Evolutionary conservation across 2,888 invertebrate species (phyloP).

Genomic region (Caenorhabditis macrosperma): DNA sequence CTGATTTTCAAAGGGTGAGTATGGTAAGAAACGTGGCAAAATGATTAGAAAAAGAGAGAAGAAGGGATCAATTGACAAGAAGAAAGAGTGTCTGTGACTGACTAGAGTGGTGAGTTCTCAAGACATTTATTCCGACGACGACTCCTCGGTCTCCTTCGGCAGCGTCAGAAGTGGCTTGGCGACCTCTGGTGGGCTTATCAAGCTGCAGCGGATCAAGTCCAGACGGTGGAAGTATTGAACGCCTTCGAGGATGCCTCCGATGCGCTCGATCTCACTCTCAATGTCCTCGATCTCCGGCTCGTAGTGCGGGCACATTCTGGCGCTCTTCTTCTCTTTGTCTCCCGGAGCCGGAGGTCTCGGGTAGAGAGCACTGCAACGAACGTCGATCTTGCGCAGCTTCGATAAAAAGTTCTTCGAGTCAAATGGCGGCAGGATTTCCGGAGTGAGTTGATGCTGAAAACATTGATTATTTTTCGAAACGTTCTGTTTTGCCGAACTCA

Average conservation of each 20-base stretch:
- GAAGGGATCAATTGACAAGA: not conserved
- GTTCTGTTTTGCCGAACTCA: not conserved
- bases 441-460: conserved; percentile 24
- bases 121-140: not conserved
- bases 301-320: conserved; percentile 31
- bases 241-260: not conserved
- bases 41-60: not conserved
- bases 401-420: conserved; percentile 7
- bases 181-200: too few relatives aligned
- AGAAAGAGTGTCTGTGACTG: not conserved
- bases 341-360: conserved; percentile 37
- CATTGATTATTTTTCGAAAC: not conserved
- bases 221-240: not conserved
- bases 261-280: not conserved
- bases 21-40: not conserved
- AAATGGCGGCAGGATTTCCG: not conserved
- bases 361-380: conserved; percentile 36
- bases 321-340: conserved; percentile 31
- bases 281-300: conserved; percentile 39
- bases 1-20: not conserved
- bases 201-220: not conserved
- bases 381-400: conserved; percentile 21
- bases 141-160: not conserved
- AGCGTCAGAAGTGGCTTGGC: too few relatives aligned
- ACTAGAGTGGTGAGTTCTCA: not conserved